Conservation (phyloP, 2,113 vertebrate genomes). For the Pluvialis apricaria region DNA sequence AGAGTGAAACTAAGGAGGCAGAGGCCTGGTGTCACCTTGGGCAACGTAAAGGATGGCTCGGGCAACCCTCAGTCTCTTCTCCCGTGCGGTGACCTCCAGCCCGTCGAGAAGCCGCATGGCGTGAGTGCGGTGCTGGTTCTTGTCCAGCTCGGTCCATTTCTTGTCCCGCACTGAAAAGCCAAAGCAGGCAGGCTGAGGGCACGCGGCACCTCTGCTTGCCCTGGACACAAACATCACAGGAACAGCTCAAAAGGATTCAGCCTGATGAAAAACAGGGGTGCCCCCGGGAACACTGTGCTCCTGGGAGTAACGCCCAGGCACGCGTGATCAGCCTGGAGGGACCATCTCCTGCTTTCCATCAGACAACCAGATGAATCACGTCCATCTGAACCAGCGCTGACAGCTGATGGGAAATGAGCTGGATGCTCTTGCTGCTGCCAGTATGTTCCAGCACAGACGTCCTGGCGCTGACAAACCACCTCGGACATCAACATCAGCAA, state of each 20-base stretch:
- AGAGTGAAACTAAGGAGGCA: background rate
- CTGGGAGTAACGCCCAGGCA: background rate
- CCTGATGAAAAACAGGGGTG: background rate
- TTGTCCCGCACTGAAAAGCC: constrained; percentile 81
- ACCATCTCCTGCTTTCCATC: background rate
- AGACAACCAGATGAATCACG: background rate
- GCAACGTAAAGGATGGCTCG: constrained; percentile 94
- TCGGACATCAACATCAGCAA: background rate
- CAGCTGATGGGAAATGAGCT: background rate
- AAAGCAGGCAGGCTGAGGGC: background rate
- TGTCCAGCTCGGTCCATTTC: constrained; percentile 88
- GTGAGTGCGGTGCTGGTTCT: constrained; percentile 85
- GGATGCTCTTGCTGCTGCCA: background rate
- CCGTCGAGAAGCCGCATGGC: constrained; percentile 93
- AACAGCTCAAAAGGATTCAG: background rate
- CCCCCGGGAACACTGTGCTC: background rate
- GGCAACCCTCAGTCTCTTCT: constrained; percentile 88
- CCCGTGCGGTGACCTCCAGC: constrained; percentile 90
- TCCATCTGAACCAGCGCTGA: background rate
- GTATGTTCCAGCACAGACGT: background rate
- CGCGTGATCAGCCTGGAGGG: rapidly evolving
- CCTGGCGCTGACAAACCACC: background rate
- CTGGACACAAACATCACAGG: rapidly evolving
- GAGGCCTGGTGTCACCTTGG: constrained; percentile 74
- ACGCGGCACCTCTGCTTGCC: too few species aligned